These are phyloP conservation scores for Centruroides vittatus DNA, from an alignment of 1,140 invertebrate genomes.

Conservation along the genomic window DNA sequence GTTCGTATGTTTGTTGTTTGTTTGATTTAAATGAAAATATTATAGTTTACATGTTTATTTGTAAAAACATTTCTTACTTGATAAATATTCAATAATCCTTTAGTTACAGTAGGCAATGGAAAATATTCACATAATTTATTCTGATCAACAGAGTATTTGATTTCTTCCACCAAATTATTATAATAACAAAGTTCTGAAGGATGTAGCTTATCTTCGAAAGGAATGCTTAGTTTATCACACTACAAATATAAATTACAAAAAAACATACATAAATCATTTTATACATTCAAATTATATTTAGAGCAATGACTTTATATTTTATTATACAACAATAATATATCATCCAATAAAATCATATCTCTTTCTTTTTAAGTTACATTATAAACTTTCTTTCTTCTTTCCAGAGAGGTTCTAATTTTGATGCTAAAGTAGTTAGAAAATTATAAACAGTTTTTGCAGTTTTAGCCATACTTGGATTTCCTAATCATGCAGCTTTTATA, in stretches of 20 bases:
- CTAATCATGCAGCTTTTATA: too few species aligned
- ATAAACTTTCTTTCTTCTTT: slow-evolving; percentile 31
- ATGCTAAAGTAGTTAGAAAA: slow-evolving; percentile 33
- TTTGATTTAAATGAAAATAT: too few species aligned
- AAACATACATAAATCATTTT: too few species aligned
- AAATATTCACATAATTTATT: slow-evolving; percentile 38
- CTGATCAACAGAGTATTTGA: slow-evolving; percentile 37
- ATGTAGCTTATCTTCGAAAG: slow-evolving; percentile 33
- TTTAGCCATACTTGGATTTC: slow-evolving; percentile 40
- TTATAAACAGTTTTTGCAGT: slow-evolving; percentile 31
- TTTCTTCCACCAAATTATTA: slow-evolving; percentile 35
- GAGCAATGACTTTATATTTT: too few species aligned
- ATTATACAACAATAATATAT: too few species aligned
- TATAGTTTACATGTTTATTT: too few species aligned
- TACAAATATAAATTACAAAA: slow-evolving; percentile 18
- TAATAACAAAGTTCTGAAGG: slow-evolving; percentile 38
- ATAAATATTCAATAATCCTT: slow-evolving; percentile 37
- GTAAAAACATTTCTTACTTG: slow-evolving; percentile 24
- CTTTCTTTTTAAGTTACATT: slow-evolving; percentile 35
- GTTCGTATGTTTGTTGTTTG: too few species aligned
- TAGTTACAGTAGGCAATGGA: slow-evolving; percentile 35
- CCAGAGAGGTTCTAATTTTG: slow-evolving; percentile 34
- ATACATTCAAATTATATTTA: too few species aligned
- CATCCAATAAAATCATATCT: slow-evolving; percentile 21
- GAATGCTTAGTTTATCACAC: slow-evolving; percentile 33